These are phyloP conservation scores for Synodontis membranacea DNA, from an alignment of 2,113 vertebrate genomes.

Conservation along the genomic window DNA sequence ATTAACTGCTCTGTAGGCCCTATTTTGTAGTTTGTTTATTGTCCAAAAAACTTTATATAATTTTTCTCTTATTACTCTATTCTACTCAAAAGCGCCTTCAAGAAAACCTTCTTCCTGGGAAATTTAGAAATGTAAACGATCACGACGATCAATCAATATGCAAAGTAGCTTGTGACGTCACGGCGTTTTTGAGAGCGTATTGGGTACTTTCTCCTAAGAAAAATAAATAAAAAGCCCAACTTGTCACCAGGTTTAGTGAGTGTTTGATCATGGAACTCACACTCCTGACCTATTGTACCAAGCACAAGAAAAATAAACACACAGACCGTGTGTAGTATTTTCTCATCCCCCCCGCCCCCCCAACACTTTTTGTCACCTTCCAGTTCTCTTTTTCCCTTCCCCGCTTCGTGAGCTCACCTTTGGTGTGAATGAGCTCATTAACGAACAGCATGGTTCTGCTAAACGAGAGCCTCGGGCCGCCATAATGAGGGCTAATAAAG, in stretches of 20 bases:
- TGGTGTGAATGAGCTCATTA: conserved; percentile 69
- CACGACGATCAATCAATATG: not conserved
- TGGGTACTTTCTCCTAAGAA: not conserved
- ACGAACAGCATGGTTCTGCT: conserved; percentile 54
- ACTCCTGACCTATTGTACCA: not conserved
- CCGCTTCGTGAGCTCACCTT: conserved; percentile 61
- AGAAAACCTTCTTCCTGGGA: not conserved
- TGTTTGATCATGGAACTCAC: not conserved
- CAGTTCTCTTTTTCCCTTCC: conserved; percentile 66
- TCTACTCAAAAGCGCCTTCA: not conserved
- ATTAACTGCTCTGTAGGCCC: not conserved
- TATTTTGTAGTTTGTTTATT: too few species aligned
- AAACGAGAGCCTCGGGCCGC: conserved; percentile 58
- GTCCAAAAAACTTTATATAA: too few species aligned
- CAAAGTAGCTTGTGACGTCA: not conserved
- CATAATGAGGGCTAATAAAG: conserved; percentile 58
- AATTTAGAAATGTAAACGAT: not conserved
- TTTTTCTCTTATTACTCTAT: not conserved
- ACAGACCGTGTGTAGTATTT: conserved; percentile 18
- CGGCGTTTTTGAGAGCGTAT: not conserved
- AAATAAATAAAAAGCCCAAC: too few species aligned
- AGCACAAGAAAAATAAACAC: conserved; percentile 29
- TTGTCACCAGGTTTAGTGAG: not conserved
- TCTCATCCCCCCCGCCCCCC: conserved; percentile 37
- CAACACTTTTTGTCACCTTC: conserved; percentile 63